phyloP scores from a whole-genome alignment of 2,113 vertebrate genomes.

The Catharus minimus region DNA sequence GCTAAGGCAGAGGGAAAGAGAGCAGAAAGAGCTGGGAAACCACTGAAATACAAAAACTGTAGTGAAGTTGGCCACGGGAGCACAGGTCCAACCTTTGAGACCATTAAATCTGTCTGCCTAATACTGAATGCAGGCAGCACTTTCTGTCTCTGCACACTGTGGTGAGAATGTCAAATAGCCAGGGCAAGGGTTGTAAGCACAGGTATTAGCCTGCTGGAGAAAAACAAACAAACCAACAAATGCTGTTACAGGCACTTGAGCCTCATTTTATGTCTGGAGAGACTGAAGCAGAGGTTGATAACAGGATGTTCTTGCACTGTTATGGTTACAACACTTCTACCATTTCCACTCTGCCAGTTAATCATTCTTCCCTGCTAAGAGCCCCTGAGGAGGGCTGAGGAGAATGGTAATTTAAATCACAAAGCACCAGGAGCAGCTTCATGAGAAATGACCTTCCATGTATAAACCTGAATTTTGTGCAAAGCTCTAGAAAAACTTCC shows the following conservation, averaged over 20 bases:
- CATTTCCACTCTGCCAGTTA: neutral
- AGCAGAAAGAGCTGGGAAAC: neutral
- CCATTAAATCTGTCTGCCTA: neutral
- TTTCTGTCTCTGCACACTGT: neutral
- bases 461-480: neutral
- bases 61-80: neutral
- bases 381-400: neutral
- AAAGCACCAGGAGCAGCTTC: neutral
- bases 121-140: neutral
- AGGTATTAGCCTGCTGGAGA: neutral
- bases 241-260: neutral
- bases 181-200: neutral
- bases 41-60: neutral
- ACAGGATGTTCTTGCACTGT: neutral
- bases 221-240: neutral
- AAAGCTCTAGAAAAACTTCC: neutral
- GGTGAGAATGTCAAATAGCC: neutral
- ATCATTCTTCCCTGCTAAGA: neutral
- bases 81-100: neutral
- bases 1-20: neutral
- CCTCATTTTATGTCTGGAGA: neutral
- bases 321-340: neutral
- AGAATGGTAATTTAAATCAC: neutral
- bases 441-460: neutral
- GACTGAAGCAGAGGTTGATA: neutral